Percentiles rank a stretch among this genome's conserved stretches.
These are phyloP conservation scores for Neomorphus geoffroyi DNA, from an alignment of 2,797 vertebrate genomes.

Conservation along the genomic window DNA sequence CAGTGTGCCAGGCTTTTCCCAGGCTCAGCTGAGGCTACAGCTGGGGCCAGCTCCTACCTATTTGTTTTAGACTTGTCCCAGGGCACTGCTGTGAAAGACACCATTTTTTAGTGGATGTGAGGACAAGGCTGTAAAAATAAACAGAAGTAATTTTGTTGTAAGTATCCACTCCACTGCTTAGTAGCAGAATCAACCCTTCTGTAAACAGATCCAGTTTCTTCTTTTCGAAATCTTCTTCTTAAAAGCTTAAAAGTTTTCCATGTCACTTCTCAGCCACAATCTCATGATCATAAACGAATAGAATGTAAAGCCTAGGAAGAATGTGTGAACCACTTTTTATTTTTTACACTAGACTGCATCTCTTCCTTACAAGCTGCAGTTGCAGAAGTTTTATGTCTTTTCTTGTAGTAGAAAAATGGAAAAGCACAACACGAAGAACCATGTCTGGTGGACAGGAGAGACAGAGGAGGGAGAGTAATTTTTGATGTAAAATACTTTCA, in stretches of 20 bases:
- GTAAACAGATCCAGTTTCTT: slow-evolving; percentile 9
- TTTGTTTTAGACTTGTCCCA: background rate
- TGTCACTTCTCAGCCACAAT: background rate
- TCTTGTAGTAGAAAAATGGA: background rate
- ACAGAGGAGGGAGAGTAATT: background rate
- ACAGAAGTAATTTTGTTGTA: slow-evolving; percentile 19
- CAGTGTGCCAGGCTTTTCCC: background rate
- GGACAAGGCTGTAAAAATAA: slow-evolving; percentile 30
- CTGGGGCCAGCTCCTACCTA: background rate
- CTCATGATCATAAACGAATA: background rate
- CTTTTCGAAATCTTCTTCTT: background rate
- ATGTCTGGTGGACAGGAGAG: background rate
- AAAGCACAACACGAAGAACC: background rate
- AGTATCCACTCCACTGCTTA: background rate
- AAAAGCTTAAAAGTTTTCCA: background rate
- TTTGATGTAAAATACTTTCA: background rate
- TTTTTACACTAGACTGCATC: background rate
- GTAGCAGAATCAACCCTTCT: background rate
- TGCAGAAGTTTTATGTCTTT: background rate
- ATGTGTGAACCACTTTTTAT: background rate
- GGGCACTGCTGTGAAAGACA: background rate
- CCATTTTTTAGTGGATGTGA: background rate
- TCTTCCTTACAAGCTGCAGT: background rate
- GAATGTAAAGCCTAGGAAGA: background rate
- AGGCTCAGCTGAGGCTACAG: background rate